Evolutionary conservation across 1,140 invertebrate genomes (phyloP).

Genomic region (Fopius arisanus): DNA sequence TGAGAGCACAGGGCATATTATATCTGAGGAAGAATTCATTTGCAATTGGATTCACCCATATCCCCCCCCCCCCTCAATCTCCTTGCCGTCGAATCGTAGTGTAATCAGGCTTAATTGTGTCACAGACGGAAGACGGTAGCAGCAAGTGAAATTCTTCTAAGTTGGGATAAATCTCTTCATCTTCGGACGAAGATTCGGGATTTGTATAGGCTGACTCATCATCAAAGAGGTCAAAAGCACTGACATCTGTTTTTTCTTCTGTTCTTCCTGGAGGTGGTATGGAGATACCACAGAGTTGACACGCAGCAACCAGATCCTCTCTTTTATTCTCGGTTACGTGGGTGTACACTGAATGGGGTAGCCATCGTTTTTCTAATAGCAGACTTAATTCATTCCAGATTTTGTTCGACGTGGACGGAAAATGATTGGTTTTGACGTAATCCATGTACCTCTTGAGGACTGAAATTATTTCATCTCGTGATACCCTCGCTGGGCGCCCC

Average conservation of each 20-base stretch:
- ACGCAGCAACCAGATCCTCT: not conserved
- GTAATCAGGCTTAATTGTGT: not conserved
- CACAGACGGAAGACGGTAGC: not conserved
- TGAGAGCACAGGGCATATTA: not conserved
- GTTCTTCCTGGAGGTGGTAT: not conserved
- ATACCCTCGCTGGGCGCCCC: not conserved
- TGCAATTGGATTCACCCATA: not conserved
- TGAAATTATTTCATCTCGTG: not conserved
- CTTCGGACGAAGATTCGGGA: not conserved
- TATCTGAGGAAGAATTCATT: not conserved
- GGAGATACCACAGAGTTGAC: not conserved
- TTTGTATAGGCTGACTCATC: not conserved
- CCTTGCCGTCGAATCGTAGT: not conserved
- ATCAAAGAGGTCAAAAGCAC: not conserved
- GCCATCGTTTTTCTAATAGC: not conserved
- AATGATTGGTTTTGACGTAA: not conserved
- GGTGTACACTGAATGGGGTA: not conserved
- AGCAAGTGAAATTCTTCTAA: not conserved
- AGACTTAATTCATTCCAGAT: not conserved
- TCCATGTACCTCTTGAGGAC: not conserved
- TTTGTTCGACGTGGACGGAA: not conserved
- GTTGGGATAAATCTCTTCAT: not conserved
- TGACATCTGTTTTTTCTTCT: not conserved
- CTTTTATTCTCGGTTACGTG: not conserved
- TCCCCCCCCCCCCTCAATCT: too few species aligned